Evolutionary conservation across 2,797 vertebrate species (phyloP), one percentile per base, ranked within the genome.

Genomic region (Catharus ustulatus): DNA sequence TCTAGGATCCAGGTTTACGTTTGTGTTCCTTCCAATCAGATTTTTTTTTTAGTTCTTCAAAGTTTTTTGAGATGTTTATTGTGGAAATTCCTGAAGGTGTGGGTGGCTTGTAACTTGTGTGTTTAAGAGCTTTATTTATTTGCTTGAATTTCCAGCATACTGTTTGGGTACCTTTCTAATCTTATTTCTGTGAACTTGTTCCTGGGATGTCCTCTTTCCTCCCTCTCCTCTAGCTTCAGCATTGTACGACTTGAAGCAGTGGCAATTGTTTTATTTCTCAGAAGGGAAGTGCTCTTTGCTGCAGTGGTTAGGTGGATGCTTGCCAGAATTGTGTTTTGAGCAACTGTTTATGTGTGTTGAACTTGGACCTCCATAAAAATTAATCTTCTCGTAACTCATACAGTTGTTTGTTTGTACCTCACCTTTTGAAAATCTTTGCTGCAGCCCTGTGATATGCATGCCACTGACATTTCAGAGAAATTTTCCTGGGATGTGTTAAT

Each of bases 281-380:
- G 15, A 87, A 71, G 58, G 89, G 93, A 94, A 84, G 42, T 87
- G 67, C 52, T 89, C 15, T 83, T 78, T 89, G 83, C 64, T 89
- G 71, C n/a, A 29, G 52, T 57, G 55, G 30, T 86, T 43, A 32
- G 69, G 69, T 91, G 88, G 64, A 80, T 77, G 42, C 69, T 74
- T 94, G 89, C 89, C 90, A 93, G 90, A 89, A 91, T 90, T 82
- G 55, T 92, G 66, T 93, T 95, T 68, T 82, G 72, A 92, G 45
- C 57, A 91, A 30, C 75, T 87, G 64, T 92, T 93, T 58, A 55
- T 38, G 38, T 87, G 10, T 54, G 43, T 42, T 87, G 78, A 95
- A 87, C 83, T 93, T 71, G 59, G 54, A 59, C 68, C 64, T 94
- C 57, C 20, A 69, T 66, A 91, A 90, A 92, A 89, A 73, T 58